Evolutionary conservation across 2,888 invertebrate genomes (phyloP).

Genomic region (Machimus atricapillus): DNA sequence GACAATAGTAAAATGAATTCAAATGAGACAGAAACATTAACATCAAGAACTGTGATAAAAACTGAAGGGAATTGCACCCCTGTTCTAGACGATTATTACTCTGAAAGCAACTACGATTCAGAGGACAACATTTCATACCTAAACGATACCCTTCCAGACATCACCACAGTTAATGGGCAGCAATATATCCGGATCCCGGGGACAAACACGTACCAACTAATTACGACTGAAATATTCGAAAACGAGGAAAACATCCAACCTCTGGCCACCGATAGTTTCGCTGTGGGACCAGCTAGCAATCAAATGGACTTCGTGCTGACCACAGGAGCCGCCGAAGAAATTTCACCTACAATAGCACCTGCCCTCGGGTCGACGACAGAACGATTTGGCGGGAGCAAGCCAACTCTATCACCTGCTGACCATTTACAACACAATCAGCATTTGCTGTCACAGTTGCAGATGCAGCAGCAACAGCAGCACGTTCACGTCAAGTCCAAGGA

Average conservation of each 20-base stretch:
- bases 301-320: constrained; percentile 64
- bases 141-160: constrained; percentile 60
- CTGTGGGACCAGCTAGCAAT: constrained; percentile 55
- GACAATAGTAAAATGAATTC: constrained; percentile 59
- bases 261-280: constrained; percentile 52
- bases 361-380: constrained; percentile 41
- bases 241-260: constrained; percentile 71
- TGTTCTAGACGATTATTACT: background rate
- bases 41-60: constrained; percentile 55
- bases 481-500: constrained; percentile 4
- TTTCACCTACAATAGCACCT: constrained; percentile 46
- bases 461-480: constrained; percentile 41
- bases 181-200: constrained; percentile 70
- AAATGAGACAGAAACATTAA: constrained; percentile 25
- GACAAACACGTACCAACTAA: constrained; percentile 70
- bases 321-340: constrained; percentile 58
- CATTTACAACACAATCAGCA: constrained; percentile 42
- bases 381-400: constrained; percentile 1
- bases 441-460: constrained; percentile 34
- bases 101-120: constrained; percentile 41
- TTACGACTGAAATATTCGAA: constrained; percentile 68
- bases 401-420: constrained; percentile 44
- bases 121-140: constrained; percentile 42
- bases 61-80: constrained; percentile 51
- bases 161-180: constrained; percentile 62